Evolutionary conservation across 2,113 vertebrate genomes (phyloP), one percentile per base, ranked within the genome.

Genomic region (Vidua macroura): DNA sequence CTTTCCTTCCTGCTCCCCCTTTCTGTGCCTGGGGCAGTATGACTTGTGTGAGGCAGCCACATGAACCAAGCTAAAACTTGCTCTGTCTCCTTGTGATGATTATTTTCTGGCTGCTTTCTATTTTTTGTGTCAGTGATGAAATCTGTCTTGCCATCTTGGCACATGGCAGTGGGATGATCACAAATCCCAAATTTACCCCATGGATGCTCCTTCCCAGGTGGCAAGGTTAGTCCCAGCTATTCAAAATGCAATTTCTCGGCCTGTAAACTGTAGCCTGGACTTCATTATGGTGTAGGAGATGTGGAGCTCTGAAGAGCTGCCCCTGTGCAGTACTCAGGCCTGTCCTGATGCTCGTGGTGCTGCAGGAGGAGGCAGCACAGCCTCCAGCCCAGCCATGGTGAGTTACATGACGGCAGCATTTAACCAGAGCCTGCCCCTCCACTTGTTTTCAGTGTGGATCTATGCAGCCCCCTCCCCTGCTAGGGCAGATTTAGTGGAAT

Each of bases 331-430:
- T 0, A 1, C 21, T 56, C 67, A 60, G 49, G 33, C 49, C 33
- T 39, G 24, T 60, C 35, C 55, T 33, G 49, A 33, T 4, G 4
- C 74, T 69, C 1, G 0, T 27, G 52, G 15, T 18, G 14, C 33
- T 15, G 27, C 0, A 0, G 56, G 49, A 46, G 31, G 28, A 11
- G 46, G 35, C 5, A 19, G 41, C 1, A 0, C 44, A 85, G 59
- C 37, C 70, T 77, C 64, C 60, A 60, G 72, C 43, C 58, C 55
- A 46, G 5, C 1, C 41, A 9, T 0, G 1, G n/a, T 41, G n/a
- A 33, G 48, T 58, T 25, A 67, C 52, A 60, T 0, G 0, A 33
- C 39, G 21, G 27, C 64, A 75, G 70, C 23, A 12, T 33, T 20
- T 64, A n/a, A 55, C 25, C 64, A 69, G 17, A 74, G 39, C 25